A percentile compares a stretch with the other conserved stretches of the same genome.
Evolutionary conservation across 2,113 vertebrate genomes (phyloP).

Genomic region (Leptobrachium leishanense): DNA sequence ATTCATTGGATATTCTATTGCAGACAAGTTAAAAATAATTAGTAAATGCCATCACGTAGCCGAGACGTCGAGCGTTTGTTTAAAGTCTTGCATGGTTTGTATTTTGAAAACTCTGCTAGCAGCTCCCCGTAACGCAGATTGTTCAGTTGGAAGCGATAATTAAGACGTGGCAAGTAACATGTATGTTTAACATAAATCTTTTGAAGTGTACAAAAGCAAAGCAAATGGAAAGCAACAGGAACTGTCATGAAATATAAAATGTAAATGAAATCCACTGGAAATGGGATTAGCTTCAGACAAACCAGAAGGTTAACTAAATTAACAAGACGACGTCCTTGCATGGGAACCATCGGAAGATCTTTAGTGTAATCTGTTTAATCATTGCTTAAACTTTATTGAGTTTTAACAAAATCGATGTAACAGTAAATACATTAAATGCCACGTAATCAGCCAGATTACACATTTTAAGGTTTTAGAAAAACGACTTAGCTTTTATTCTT

Average conservation of each 20-base stretch:
- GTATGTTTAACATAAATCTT: slow-evolving; percentile 11
- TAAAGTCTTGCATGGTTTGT: no score
- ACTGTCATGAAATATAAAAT: slow-evolving; percentile 1
- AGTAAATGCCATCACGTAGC: no score
- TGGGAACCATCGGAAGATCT: slow-evolving; percentile 26
- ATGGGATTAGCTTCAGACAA: slow-evolving; percentile 40
- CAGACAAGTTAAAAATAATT: no score
- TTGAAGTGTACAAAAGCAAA: not conserved
- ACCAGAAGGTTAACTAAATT: slow-evolving; percentile 42
- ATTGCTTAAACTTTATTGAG: slow-evolving; percentile 42
- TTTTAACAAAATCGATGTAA: slow-evolving; percentile 31
- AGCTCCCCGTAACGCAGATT: not conserved
- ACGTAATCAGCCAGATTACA: slow-evolving; percentile 5
- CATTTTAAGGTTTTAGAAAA: not conserved
- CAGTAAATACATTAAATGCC: slow-evolving; percentile 21
- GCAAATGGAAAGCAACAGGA: slow-evolving; percentile 12
- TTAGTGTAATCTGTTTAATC: slow-evolving; percentile 35
- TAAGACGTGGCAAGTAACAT: not conserved
- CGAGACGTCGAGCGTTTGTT: no score
- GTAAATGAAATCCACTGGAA: slow-evolving; percentile 17
- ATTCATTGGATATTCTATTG: no score
- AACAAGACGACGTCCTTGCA: slow-evolving; percentile 34
- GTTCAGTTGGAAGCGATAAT: not conserved
- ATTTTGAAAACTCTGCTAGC: no score
- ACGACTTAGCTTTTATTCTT: no score